These are phyloP conservation scores for Albula glossodonta DNA, from an alignment of 2,113 vertebrate genomes.

Conservation along the genomic window DNA sequence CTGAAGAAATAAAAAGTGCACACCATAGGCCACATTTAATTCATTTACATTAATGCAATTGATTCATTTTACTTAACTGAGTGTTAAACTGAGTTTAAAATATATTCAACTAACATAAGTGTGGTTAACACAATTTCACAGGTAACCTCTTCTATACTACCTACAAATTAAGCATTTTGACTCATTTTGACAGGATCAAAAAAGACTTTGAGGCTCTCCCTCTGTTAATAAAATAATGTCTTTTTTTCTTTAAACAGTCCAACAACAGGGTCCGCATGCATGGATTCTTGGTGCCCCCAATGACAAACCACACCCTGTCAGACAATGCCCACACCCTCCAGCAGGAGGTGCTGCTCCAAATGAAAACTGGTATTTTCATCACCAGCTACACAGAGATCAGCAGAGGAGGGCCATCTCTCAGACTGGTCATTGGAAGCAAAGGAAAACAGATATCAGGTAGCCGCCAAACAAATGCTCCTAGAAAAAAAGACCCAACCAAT, in stretches of 20 bases:
- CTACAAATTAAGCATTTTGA: no score
- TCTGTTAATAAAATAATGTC: neutral
- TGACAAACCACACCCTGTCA: accelerated
- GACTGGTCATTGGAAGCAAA: conserved; percentile 45
- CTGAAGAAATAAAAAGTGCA: no score
- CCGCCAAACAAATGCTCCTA: neutral
- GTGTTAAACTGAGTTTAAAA: no score
- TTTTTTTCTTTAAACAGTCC: conserved; percentile 48
- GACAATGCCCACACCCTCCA: conserved; percentile 55
- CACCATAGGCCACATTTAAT: no score
- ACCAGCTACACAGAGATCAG: conserved; percentile 67
- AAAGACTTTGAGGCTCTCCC: neutral
- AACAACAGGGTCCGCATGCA: conserved; percentile 57
- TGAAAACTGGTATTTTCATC: conserved; percentile 43
- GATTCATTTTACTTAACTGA: no score
- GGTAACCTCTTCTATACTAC: no score
- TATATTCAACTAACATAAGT: no score
- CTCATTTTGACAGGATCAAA: no score
- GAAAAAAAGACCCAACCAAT: neutral
- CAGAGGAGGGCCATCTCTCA: conserved; percentile 21
- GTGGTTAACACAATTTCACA: no score
- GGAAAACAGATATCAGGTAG: conserved; percentile 41
- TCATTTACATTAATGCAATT: no score
- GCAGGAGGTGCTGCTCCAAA: conserved; percentile 37
- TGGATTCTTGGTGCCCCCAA: accelerated